A percentile compares a stretch with the other conserved stretches of the same genome.
phyloP scores from a whole-genome alignment of 2,888 invertebrate genomes.

The Protula sp. region DNA sequence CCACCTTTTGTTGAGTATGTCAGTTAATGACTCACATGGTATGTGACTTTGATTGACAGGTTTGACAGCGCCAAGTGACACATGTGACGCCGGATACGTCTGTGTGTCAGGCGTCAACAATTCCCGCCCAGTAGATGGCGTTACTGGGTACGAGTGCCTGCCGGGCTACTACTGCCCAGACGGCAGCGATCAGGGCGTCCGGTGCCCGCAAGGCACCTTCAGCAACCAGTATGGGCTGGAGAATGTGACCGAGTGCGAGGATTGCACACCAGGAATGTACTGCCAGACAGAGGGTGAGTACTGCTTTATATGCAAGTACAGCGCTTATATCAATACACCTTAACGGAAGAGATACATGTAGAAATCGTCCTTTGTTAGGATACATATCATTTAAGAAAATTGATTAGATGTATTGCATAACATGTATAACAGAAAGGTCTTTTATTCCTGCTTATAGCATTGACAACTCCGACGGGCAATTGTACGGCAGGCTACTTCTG shows the following conservation, averaged over 20 bases:
- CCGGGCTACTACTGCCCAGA: slow-evolving; percentile 42
- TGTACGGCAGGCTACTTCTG: slow-evolving; percentile 45
- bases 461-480: slow-evolving; percentile 34
- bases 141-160: slow-evolving; percentile 40
- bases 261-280: slow-evolving; percentile 41
- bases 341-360: too few relatives aligned
- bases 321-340: too few relatives aligned
- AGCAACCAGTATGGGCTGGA: slow-evolving; percentile 36
- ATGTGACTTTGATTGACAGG: slow-evolving; percentile 25
- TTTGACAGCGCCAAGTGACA: slow-evolving; percentile 36
- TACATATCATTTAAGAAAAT: too few relatives aligned
- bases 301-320: too few relatives aligned
- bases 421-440: too few relatives aligned
- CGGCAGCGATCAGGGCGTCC: slow-evolving; percentile 38
- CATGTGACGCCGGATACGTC: slow-evolving; percentile 45
- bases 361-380: too few relatives aligned
- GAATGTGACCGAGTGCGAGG: slow-evolving; percentile 38
- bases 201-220: slow-evolving; percentile 47
- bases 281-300: slow-evolving; percentile 39
- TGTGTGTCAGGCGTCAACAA: slow-evolving; percentile 36
- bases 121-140: slow-evolving; percentile 38
- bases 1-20: too few relatives aligned
- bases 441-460: too few relatives aligned
- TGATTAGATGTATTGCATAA: too few relatives aligned
- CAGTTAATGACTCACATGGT: too few relatives aligned